Conservation (phyloP, 2,113 vertebrate genomes). For the Hemiscyllium ocellatum region DNA sequence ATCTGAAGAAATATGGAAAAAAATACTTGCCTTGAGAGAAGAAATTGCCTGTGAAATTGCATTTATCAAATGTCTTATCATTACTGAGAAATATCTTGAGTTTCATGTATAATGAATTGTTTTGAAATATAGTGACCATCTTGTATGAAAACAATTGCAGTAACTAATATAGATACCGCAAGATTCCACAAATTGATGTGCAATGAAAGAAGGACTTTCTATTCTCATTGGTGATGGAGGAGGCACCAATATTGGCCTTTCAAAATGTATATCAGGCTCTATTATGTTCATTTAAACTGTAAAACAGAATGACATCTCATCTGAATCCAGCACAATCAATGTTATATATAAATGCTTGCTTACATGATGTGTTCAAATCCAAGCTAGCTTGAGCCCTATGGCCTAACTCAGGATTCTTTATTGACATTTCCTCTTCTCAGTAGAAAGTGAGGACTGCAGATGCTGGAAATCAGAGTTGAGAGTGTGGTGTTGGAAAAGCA, state of each 20-base stretch:
- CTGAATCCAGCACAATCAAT: background rate
- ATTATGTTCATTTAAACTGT: background rate
- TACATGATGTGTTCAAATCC: background rate
- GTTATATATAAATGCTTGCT: background rate
- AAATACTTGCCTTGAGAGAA: background rate
- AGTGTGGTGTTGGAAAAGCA: too few species aligned
- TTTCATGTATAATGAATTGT: background rate
- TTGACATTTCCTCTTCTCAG: background rate
- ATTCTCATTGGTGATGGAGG: background rate
- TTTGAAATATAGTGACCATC: background rate
- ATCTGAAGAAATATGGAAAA: background rate
- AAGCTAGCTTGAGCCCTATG: background rate
- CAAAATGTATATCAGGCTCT: background rate
- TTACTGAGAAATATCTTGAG: background rate
- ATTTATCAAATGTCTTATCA: background rate
- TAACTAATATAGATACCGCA: background rate
- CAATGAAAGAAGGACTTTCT: background rate
- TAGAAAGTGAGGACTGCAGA: too few species aligned
- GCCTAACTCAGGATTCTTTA: background rate
- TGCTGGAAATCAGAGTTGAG: too few species aligned
- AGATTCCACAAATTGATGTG: background rate
- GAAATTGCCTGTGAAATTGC: background rate
- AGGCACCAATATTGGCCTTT: background rate
- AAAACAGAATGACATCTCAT: background rate
- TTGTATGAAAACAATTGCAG: background rate